Evolutionary conservation across 2,113 vertebrate genomes (phyloP).

Genomic region (Ptychochromis oligacanthus): DNA sequence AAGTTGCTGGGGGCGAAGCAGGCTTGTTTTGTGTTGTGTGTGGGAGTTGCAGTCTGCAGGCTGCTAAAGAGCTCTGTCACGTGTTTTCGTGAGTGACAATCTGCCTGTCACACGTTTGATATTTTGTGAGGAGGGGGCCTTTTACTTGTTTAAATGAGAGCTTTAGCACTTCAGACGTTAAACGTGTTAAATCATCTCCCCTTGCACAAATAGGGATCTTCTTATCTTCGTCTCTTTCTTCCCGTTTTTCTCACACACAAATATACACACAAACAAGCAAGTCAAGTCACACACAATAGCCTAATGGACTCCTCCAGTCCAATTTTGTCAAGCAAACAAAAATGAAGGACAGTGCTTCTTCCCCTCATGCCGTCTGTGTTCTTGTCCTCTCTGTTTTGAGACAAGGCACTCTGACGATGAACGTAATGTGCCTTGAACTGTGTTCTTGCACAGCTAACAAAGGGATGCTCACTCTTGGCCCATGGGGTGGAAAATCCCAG

Average conservation of each 20-base stretch:
- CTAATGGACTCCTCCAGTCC: conserved; percentile 51
- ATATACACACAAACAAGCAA: conserved; percentile 6
- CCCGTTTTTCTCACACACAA: not conserved
- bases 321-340: conserved; percentile 57
- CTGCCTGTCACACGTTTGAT: conserved; percentile 50
- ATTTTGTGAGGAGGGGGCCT: conserved; percentile 27
- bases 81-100: conserved; percentile 46
- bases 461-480: conserved; percentile 59
- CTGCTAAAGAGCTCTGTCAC: conserved; percentile 56
- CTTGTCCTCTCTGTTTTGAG: conserved; percentile 51
- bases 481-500: conserved; percentile 63
- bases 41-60: conserved; percentile 44
- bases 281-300: not conserved
- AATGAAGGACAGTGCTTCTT: conserved; percentile 37
- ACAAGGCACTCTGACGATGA: conserved; percentile 54
- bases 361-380: conserved; percentile 25
- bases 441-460: conserved; percentile 52
- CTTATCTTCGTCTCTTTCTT: not conserved
- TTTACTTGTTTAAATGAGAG: not conserved
- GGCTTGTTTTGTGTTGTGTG: conserved; percentile 49
- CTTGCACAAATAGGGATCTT: not conserved
- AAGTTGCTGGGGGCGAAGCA: conserved; percentile 32
- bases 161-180: not conserved
- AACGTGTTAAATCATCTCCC: not conserved
- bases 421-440: conserved; percentile 55